phyloP scores from a whole-genome alignment of 2,113 vertebrate species.

The Melanotaenia duboulayi region DNA sequence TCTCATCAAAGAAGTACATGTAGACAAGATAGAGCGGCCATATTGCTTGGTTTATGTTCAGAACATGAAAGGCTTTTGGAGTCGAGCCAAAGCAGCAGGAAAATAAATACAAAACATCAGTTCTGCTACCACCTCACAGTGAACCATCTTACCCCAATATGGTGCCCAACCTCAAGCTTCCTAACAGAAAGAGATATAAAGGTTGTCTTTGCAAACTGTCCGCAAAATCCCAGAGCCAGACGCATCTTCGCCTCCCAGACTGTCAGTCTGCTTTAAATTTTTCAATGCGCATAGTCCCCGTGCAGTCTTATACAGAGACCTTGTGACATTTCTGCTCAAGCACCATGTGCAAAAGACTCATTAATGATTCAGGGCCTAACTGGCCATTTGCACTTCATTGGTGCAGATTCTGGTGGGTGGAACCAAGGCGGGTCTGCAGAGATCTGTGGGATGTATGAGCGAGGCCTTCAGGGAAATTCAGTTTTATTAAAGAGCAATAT shows the following conservation, averaged over 20 bases:
- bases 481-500: background rate
- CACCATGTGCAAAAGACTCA: conserved; percentile 67
- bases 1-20: conserved; percentile 49
- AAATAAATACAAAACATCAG: conserved; percentile 9
- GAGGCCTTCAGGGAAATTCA: conserved; percentile 3
- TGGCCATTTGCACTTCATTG: conserved; percentile 53
- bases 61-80: conserved; percentile 9
- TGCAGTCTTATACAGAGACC: conserved; percentile 40
- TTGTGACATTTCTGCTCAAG: conserved; percentile 66
- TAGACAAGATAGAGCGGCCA: conserved; percentile 28
- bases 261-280: conserved; percentile 51
- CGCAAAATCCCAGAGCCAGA: conserved; percentile 67
- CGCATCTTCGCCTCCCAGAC: conserved; percentile 70
- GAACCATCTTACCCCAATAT: conserved; percentile 49
- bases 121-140: background rate
- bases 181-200: conserved; percentile 44
- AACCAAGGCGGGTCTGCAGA: conserved; percentile 37
- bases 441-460: background rate
- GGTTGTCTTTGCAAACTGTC: conserved; percentile 57
- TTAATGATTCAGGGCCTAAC: conserved; percentile 80
- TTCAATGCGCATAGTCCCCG: conserved; percentile 39
- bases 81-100: conserved; percentile 16
- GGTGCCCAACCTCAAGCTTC: conserved; percentile 27
- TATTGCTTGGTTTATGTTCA: background rate
- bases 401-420: conserved; percentile 39